A percentile compares a stretch with the other conserved stretches of the same genome.
Conservation (phyloP, 2,113 vertebrate species). For the Rhabdomys dilectus region DNA sequence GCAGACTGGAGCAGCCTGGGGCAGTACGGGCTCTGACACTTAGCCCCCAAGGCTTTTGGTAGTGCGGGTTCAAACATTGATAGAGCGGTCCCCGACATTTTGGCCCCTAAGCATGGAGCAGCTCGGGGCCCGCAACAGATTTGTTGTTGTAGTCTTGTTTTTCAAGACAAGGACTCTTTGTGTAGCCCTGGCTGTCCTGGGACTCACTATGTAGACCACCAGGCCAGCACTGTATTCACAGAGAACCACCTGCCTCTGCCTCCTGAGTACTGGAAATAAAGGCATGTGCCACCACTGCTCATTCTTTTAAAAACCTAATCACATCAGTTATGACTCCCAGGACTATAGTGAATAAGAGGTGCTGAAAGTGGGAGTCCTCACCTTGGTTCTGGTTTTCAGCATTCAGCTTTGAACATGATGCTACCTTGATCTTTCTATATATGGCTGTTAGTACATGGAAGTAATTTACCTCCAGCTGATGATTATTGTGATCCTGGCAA, state of each 20-base stretch:
- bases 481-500: not conserved
- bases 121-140: too few relatives aligned
- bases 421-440: not conserved
- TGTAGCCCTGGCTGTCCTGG: not conserved
- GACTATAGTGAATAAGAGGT: not conserved
- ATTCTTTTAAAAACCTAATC: not conserved
- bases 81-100: too few relatives aligned
- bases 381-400: not conserved
- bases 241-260: not conserved
- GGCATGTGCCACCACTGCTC: not conserved
- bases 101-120: too few relatives aligned
- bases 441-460: not conserved
- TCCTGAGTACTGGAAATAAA: not conserved
- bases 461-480: not conserved
- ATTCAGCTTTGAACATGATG: not conserved
- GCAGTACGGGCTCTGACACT: too few relatives aligned
- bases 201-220: not conserved
- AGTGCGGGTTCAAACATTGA: too few relatives aligned
- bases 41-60: too few relatives aligned
- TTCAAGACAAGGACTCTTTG: not conserved
- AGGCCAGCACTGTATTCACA: not conserved
- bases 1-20: too few relatives aligned
- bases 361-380: not conserved
- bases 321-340: not conserved
- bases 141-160: not conserved